Evolutionary conservation across 1,140 invertebrate genomes (phyloP).

Genomic region (Nephotettix cincticeps): DNA sequence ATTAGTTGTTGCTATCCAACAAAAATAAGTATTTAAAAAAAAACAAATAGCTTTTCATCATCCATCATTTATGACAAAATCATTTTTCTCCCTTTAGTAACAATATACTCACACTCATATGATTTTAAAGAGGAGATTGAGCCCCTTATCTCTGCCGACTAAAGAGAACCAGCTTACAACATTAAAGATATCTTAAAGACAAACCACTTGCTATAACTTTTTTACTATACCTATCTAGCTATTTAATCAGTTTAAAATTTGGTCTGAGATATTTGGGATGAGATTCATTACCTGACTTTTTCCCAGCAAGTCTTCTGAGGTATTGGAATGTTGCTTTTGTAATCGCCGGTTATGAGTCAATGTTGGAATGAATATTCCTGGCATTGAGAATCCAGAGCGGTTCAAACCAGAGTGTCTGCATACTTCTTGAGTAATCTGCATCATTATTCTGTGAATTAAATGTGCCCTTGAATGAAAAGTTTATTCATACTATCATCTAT

Average conservation of each 20-base stretch:
- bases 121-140: too few relatives aligned
- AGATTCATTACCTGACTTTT: not conserved
- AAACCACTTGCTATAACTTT: too few relatives aligned
- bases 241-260: not conserved
- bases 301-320: not conserved
- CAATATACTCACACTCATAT: too few relatives aligned
- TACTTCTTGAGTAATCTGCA: constrained; percentile 66
- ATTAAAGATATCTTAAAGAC: too few relatives aligned
- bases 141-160: too few relatives aligned
- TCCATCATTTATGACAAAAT: too few relatives aligned
- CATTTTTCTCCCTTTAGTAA: too few relatives aligned
- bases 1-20: too few relatives aligned
- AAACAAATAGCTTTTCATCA: too few relatives aligned
- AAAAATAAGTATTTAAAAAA: too few relatives aligned
- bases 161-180: too few relatives aligned
- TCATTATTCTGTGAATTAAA: constrained; percentile 55
- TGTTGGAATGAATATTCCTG: constrained; percentile 60
- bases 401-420: constrained; percentile 62
- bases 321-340: not conserved
- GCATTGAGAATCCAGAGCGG: constrained; percentile 62
- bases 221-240: not conserved
- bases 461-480: not conserved
- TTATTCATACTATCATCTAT: not conserved
- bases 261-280: not conserved
- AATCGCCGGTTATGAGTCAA: constrained; percentile 37